Conservation (phyloP, 2,113 vertebrate species). For the Sitta europaea region DNA sequence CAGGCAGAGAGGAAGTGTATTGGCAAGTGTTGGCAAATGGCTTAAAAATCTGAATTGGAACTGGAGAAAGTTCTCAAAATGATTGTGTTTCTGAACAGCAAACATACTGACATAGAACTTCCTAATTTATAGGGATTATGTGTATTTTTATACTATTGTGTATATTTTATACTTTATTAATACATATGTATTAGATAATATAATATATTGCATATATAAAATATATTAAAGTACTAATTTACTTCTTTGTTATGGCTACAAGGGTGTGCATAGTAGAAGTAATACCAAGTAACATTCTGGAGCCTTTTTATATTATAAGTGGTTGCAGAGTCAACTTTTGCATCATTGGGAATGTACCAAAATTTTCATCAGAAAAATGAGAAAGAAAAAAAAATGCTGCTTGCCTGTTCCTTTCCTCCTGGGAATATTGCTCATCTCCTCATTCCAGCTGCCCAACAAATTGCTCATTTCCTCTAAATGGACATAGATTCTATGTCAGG, state of each 20-base stretch:
- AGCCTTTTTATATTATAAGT: background rate
- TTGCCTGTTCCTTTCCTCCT: background rate
- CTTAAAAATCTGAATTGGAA: background rate
- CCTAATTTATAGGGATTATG: background rate
- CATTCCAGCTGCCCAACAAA: background rate
- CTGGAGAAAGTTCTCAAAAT: background rate
- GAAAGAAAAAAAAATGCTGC: background rate
- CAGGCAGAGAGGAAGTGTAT: rapidly evolving
- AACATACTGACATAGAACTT: background rate
- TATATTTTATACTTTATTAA: too few species aligned
- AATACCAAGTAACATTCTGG: background rate
- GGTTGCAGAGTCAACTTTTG: background rate
- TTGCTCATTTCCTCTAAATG: background rate
- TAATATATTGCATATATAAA: background rate
- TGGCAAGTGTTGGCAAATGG: background rate
- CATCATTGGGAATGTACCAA: background rate
- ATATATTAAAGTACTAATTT: background rate
- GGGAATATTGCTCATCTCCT: background rate
- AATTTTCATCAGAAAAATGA: background rate
- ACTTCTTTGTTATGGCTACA: background rate
- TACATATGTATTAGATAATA: background rate
- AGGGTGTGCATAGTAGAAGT: background rate
- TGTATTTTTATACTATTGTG: background rate
- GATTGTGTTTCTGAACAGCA: background rate
- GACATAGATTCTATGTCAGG: background rate